Conservation (phyloP, 2,888 invertebrate genomes). For the Drosophila melanosoma region DNA sequence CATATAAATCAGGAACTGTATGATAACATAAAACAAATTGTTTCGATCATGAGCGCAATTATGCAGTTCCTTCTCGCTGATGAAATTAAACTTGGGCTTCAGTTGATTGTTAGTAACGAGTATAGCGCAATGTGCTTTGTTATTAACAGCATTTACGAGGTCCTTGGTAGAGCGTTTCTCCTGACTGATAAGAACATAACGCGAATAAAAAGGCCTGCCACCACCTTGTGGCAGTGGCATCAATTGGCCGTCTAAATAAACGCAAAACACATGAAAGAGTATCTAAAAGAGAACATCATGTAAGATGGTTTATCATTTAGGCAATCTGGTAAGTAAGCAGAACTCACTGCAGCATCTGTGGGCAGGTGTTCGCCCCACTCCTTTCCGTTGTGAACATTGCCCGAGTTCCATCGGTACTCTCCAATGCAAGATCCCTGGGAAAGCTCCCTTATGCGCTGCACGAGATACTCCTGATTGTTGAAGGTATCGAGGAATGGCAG, state of each 20-base stretch:
- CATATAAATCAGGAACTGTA: constrained; percentile 92
- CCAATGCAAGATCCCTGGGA: constrained; percentile 94
- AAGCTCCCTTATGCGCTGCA: constrained; percentile 91
- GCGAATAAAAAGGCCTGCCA: constrained; percentile 87
- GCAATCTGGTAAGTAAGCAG: background rate
- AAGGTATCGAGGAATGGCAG: constrained; percentile 93
- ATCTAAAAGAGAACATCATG: constrained; percentile 86
- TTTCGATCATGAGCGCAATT: constrained; percentile 92
- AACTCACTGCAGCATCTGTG: constrained; percentile 92
- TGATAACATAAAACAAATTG: constrained; percentile 94
- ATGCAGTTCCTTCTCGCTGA: constrained; percentile 87
- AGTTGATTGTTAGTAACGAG: constrained; percentile 81
- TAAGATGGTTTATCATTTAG: background rate
- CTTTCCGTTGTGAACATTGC: constrained; percentile 89
- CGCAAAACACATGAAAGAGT: constrained; percentile 93
- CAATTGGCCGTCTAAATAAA: constrained; percentile 94
- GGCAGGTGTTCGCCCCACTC: constrained; percentile 93
- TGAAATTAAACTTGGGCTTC: constrained; percentile 85
- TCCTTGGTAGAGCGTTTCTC: constrained; percentile 84
- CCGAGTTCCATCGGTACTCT: constrained; percentile 95
- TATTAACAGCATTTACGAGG: constrained; percentile 82
- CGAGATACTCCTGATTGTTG: constrained; percentile 94
- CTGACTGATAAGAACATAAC: constrained; percentile 85
- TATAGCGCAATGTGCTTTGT: constrained; percentile 84
- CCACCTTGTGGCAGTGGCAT: constrained; percentile 89